A percentile compares a stretch with the other conserved stretches of the same genome.
Conservation (phyloP, 2,888 invertebrate genomes). For the Carabus problematicus region DNA sequence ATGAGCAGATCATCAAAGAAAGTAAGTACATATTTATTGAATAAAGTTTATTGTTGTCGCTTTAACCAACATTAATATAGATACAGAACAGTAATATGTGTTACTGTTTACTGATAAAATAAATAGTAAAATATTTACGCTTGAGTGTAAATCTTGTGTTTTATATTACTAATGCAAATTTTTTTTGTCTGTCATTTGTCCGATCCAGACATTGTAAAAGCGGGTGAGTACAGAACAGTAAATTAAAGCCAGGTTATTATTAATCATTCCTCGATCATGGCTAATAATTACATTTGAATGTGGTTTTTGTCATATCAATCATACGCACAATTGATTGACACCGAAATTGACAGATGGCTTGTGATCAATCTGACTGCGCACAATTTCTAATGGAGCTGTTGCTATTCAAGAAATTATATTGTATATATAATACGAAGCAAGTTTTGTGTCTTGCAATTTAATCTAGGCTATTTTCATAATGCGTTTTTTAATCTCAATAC, state of each 20-base stretch:
- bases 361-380: conserved; percentile 28
- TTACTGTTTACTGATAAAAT: too few species aligned
- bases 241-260: conserved; percentile 34
- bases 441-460: background rate
- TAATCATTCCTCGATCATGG: conserved; percentile 37
- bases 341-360: conserved; percentile 26
- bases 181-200: conserved; percentile 45
- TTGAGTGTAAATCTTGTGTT: conserved; percentile 11
- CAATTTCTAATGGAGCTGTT: background rate
- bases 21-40: conserved; percentile 69
- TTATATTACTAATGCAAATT: conserved; percentile 37
- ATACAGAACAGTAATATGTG: background rate
- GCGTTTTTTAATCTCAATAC: background rate
- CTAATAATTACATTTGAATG: conserved; percentile 38
- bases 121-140: background rate
- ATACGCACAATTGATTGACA: conserved; percentile 23
- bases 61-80: conserved; percentile 3
- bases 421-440: too few species aligned
- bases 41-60: conserved; percentile 20
- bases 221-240: conserved; percentile 55
- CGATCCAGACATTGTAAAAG: conserved; percentile 54
- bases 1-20: conserved; percentile 80
- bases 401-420: too few species aligned
- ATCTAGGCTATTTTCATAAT: conserved; percentile 8
- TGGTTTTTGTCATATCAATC: conserved; percentile 29